Conservation (phyloP, 2,888 invertebrate species). For the Drosophila hawaiiensis region DNA sequence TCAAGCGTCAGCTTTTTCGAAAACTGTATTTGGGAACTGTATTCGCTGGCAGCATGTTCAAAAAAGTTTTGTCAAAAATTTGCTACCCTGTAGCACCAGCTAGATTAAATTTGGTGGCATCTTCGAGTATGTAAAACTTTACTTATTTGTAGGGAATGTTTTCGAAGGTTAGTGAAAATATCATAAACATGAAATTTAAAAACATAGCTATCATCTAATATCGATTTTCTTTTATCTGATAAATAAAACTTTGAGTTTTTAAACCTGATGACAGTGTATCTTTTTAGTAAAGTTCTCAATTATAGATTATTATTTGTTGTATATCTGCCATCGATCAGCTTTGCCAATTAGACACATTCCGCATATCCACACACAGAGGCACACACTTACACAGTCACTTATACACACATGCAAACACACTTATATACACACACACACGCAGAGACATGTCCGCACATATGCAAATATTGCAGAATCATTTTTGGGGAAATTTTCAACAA, state of each 20-base stretch:
- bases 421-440: not conserved
- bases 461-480: constrained; percentile 64
- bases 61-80: constrained; percentile 24
- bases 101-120: not conserved
- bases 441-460: constrained; percentile 20
- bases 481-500: constrained; percentile 41
- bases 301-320: constrained; percentile 1
- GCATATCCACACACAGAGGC: constrained; percentile 1
- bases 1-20: constrained; percentile 13
- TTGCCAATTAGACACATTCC: constrained; percentile 56
- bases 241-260: not conserved
- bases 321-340: constrained; percentile 20
- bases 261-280: not conserved
- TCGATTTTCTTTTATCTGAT: not conserved
- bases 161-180: not conserved
- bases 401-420: constrained; percentile 3
- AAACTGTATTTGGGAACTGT: constrained; percentile 10
- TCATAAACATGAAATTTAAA: not conserved
- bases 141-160: not conserved
- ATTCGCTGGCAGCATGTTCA: constrained; percentile 23
- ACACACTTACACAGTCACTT: constrained; percentile 1
- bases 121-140: not conserved
- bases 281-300: not conserved
- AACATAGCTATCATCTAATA: not conserved
- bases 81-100: constrained; percentile 9